These are phyloP conservation scores for Sinopyrophorus schimmeli DNA, from an alignment of 2,888 invertebrate species.

Conservation along the genomic window DNA sequence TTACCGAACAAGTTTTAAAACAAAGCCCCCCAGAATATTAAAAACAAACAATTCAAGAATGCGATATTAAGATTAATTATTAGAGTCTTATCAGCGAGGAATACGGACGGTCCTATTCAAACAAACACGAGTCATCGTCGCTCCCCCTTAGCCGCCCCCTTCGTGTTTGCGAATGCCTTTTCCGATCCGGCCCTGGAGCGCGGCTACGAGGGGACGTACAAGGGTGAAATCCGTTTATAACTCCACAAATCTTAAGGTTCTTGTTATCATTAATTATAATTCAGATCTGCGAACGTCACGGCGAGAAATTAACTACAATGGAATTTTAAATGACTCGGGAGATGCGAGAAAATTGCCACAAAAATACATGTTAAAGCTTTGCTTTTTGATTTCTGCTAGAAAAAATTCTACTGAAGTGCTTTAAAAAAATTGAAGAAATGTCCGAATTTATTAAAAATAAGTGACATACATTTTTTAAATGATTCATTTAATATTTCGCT, in stretches of 20 bases:
- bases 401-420: too few relatives aligned
- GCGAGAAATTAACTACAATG: slow-evolving; percentile 17
- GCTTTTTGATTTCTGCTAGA: too few relatives aligned
- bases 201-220: slow-evolving; percentile 7
- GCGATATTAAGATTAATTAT: slow-evolving; percentile 56
- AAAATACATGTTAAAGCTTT: too few relatives aligned
- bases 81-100: slow-evolving; percentile 47
- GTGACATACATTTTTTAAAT: too few relatives aligned
- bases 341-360: too few relatives aligned
- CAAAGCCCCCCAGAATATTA: slow-evolving; percentile 16
- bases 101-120: slow-evolving; percentile 52
- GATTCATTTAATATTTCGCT: too few relatives aligned
- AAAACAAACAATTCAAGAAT: slow-evolving; percentile 50
- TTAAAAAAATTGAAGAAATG: too few relatives aligned
- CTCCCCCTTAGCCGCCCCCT: slow-evolving; percentile 25
- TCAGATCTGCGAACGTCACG: slow-evolving; percentile 17
- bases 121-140: slow-evolving; percentile 51
- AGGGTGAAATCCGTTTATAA: slow-evolving; percentile 19
- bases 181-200: slow-evolving; percentile 19
- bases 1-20: too few relatives aligned
- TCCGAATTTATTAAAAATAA: too few relatives aligned
- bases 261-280: slow-evolving; percentile 22
- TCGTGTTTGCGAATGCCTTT: slow-evolving; percentile 20
- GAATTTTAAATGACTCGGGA: too few relatives aligned
- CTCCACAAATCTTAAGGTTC: slow-evolving; percentile 16